Base-by-base conservation (phyloP, 2,797 vertebrate genomes). In the Dipus sagitta region DNA sequence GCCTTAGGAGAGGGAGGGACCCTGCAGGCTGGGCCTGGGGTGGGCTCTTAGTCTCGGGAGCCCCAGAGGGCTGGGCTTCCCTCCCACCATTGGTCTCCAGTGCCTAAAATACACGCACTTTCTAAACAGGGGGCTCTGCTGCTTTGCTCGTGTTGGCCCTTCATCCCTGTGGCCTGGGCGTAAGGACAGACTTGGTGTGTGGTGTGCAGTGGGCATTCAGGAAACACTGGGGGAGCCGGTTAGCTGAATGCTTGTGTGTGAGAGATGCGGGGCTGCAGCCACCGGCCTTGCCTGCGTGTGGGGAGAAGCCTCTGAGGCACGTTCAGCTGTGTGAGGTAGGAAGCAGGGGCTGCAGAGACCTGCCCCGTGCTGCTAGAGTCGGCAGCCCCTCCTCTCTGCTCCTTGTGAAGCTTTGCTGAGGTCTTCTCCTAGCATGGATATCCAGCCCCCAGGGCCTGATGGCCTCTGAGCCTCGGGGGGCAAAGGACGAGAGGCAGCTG, bases 261-360 rank as follows among this genome's bases (percentile, higher is more conserved):
- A 38, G 38, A 38, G 38, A 38, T 38, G 38, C 38, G 6, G 38
- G 38, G 38, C 38, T 38, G 38, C 38, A 38, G 38, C 38, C 38
- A 38, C 38, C n/a, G n/a, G n/a, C n/a, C 42, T 47, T 47, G 42
- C 42, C 47, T 10, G 47, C 11, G 47, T 47, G 47, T 10, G 47
- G 47, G 47, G 76, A 92, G 1, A 24, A 90, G 94, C 60, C 75
- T 93, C 60, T 74, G 14, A 67, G 62, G 21, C n/a, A 94, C 70
- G 77, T 83, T 71, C 77, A 47, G n/a, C 15, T 75, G 42, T 54
- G 54, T 88, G 30, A 14, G 13, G 88, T 60, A 81, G 86, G 93
- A 86, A 83, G 77, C n/a, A 11, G n/a, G 52, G 95, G 20, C 87
- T n/a, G 62, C 64, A 65, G 72, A 32, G 85, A 42, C 72, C 26